Percentiles rank a stretch among this genome's conserved stretches.
Conservation (phyloP, 2,888 invertebrate species). For the Latrodectus elegans region DNA sequence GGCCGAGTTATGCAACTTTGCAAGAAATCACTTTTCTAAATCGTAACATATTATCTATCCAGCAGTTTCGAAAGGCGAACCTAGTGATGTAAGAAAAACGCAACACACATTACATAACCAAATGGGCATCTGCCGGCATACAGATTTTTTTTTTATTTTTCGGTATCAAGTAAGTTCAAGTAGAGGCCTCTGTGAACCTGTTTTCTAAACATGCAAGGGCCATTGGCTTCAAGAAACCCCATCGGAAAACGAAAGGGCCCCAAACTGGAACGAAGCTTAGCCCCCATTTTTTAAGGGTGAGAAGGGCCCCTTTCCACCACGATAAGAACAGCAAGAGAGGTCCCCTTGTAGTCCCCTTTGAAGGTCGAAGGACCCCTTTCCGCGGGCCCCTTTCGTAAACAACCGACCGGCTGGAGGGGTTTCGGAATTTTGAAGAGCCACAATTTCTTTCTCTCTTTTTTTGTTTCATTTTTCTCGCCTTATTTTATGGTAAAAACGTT, state of each 20-base stretch:
- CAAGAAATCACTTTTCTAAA: too few species aligned
- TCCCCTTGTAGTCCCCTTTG: constrained; percentile 54
- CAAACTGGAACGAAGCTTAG: constrained; percentile 8
- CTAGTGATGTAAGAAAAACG: background rate
- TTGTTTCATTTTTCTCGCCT: background rate
- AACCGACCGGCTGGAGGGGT: constrained; percentile 38
- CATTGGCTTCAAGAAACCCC: constrained; percentile 55
- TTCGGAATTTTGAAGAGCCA: constrained; percentile 33
- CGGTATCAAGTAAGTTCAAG: background rate
- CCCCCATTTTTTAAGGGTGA: constrained; percentile 58
- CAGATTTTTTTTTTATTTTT: background rate
- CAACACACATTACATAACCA: constrained; percentile 3
- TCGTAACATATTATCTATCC: too few species aligned
- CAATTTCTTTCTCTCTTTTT: constrained; percentile 1
- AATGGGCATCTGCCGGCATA: background rate
- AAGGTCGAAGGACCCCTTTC: constrained; percentile 41
- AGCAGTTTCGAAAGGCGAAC: too few species aligned
- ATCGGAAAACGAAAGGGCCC: constrained; percentile 22
- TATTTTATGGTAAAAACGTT: background rate
- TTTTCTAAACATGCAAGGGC: constrained; percentile 65
- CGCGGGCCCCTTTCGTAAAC: constrained; percentile 61
- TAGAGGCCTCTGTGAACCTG: constrained; percentile 39
- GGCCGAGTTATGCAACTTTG: too few species aligned
- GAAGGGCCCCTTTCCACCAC: constrained; percentile 51
- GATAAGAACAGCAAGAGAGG: constrained; percentile 52